Conservation (phyloP, 2,797 vertebrate genomes). For the Gymnoscopelus braueri region DNA sequence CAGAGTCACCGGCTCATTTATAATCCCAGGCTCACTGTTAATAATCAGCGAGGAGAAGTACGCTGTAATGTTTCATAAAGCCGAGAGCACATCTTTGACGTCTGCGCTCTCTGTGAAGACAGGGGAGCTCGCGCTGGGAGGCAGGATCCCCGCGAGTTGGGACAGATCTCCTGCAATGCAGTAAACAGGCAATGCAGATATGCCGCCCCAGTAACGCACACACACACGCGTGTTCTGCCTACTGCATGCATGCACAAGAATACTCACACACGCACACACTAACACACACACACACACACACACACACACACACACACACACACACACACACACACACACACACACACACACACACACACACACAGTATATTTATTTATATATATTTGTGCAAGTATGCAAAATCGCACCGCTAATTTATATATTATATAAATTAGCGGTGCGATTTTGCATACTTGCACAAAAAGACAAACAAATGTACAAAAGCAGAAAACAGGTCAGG, state of each 20-base stretch:
- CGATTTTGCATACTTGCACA: too few relatives aligned
- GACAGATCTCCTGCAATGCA: conserved; percentile 77
- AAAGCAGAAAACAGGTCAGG: too few relatives aligned
- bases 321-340: not conserved
- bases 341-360: conserved; percentile 17
- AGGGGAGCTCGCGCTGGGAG: conserved; percentile 37
- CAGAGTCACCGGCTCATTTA: conserved; percentile 45
- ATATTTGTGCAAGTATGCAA: not conserved
- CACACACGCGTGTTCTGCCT: conserved; percentile 20
- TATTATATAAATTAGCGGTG: not conserved
- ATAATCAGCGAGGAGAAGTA: conserved; percentile 40
- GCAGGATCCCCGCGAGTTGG: conserved; percentile 37
- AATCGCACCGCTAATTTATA: not conserved
- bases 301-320: conserved; percentile 18
- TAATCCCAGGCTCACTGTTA: conserved; percentile 46
- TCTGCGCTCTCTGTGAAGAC: conserved; percentile 20
- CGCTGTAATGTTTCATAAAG: conserved; percentile 41
- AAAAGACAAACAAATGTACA: too few relatives aligned
- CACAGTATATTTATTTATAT: conserved; percentile 2
- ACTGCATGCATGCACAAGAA: not conserved
- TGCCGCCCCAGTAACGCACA: conserved; percentile 34
- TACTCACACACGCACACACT: not conserved
- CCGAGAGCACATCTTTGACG: conserved; percentile 42
- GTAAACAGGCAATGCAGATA: conserved; percentile 70
- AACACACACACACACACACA: conserved; percentile 17